phyloP scores from a whole-genome alignment of 2,888 invertebrate species.

The Chorisops tibialis region DNA sequence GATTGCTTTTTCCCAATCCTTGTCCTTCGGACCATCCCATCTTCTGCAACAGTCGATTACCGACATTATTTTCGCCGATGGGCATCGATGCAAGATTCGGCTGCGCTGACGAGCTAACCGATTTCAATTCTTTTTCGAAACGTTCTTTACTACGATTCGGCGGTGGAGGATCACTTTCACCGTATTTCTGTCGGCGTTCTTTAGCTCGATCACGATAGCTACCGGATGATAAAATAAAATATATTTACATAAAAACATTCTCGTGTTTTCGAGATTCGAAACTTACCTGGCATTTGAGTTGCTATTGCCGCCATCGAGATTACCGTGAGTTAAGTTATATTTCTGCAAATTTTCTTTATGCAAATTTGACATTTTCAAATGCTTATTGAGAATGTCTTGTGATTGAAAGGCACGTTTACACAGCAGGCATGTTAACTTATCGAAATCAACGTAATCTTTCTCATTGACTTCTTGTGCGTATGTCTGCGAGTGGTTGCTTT shows the following conservation, averaged over 20 bases:
- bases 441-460: slow-evolving; percentile 80
- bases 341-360: slow-evolving; percentile 82
- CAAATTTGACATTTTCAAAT: slow-evolving; percentile 88
- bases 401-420: slow-evolving; percentile 94
- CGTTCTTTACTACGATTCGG: slow-evolving; percentile 71
- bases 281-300: slow-evolving; percentile 25
- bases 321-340: slow-evolving; percentile 48
- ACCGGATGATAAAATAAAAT: background rate
- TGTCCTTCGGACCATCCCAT: slow-evolving; percentile 99
- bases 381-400: slow-evolving; percentile 82
- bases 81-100: slow-evolving; percentile 49
- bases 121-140: slow-evolving; percentile 59
- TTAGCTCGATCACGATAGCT: slow-evolving; percentile 92
- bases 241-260: background rate
- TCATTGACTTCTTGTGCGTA: slow-evolving; percentile 61
- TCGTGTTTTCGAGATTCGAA: background rate
- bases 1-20: slow-evolving; percentile 90
- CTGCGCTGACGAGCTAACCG: slow-evolving; percentile 46
- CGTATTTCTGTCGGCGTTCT: slow-evolving; percentile 90
- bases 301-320: slow-evolving; percentile 28
- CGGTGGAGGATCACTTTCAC: slow-evolving; percentile 77
- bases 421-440: slow-evolving; percentile 85
- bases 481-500: slow-evolving; percentile 31
- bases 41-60: slow-evolving; percentile 90
- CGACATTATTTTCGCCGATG: slow-evolving; percentile 85